Percentiles rank a stretch among this genome's conserved stretches.
Conservation (phyloP, 2,113 vertebrate species). For the Psilopsiagon aymara region DNA sequence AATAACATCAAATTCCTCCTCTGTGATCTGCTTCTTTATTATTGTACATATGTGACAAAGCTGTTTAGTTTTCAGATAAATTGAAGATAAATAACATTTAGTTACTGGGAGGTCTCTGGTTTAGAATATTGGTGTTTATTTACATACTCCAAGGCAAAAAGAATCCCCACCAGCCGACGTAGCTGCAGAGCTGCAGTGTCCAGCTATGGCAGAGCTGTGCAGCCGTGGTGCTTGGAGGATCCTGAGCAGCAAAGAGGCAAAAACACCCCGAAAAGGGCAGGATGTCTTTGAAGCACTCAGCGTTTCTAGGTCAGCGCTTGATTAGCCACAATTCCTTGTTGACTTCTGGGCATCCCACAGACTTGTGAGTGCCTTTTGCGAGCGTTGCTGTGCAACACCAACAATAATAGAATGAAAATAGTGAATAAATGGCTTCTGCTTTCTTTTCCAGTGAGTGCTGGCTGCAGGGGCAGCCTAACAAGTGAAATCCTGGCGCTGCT, state of each 20-base stretch:
- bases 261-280: background rate
- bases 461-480: background rate
- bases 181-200: background rate
- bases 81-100: constrained; percentile 41
- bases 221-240: background rate
- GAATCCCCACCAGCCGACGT: background rate
- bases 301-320: background rate
- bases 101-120: constrained; percentile 56
- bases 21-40: constrained; percentile 40
- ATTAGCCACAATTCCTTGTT: background rate
- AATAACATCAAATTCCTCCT: constrained; percentile 40
- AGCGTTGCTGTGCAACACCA: background rate
- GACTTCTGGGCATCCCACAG: background rate
- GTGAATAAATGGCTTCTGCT: background rate
- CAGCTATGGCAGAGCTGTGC: background rate
- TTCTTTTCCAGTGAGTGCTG: background rate
- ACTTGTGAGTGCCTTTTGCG: background rate
- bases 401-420: background rate
- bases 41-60: constrained; percentile 16
- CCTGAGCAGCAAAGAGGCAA: background rate
- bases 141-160: background rate
- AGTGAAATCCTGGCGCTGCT: background rate
- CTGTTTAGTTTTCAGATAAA: constrained; percentile 47
- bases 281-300: fast-evolving
- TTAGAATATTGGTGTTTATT: constrained; percentile 55